Percentiles rank a stretch among this genome's conserved stretches.
These are phyloP conservation scores for Motacilla alba DNA, from an alignment of 2,113 vertebrate genomes.

Conservation along the genomic window DNA sequence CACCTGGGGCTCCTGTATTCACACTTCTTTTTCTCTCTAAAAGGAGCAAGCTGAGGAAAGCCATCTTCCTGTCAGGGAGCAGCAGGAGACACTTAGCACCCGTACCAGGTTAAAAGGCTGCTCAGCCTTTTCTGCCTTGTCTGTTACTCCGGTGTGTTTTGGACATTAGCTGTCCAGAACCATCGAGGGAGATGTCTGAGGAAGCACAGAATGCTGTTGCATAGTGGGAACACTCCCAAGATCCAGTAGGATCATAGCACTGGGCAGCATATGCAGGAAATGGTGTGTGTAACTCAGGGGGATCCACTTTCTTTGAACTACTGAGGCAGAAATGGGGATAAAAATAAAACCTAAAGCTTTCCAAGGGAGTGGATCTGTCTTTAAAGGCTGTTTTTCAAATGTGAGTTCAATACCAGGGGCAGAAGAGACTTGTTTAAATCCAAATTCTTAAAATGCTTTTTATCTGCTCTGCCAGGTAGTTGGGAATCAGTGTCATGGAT, in stretches of 20 bases:
- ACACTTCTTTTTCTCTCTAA: not conserved
- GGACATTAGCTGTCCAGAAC: not conserved
- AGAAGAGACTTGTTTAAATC: not conserved
- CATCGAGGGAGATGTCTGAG: not conserved
- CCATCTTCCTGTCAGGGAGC: not conserved
- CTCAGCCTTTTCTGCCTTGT: not conserved
- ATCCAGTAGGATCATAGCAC: not conserved
- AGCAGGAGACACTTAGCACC: not conserved
- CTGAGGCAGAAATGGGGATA: not conserved
- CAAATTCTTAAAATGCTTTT: not conserved
- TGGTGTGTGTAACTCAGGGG: not conserved
- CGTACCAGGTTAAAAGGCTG: not conserved
- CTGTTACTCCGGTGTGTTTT: not conserved
- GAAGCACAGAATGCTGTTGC: not conserved
- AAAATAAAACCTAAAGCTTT: not conserved
- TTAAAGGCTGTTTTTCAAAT: not conserved
- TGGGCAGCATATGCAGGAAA: not conserved
- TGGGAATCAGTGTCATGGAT: not conserved
- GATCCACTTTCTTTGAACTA: not conserved
- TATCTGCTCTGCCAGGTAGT: not conserved
- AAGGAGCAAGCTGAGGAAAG: not conserved
- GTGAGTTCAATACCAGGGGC: not conserved
- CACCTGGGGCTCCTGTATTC: not conserved
- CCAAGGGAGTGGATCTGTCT: not conserved
- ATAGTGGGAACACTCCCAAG: not conserved